A percentile compares a stretch with the other conserved stretches of the same genome.
phyloP scores from a whole-genome alignment of 2,113 vertebrate genomes.

The Hemiprocne comata region DNA sequence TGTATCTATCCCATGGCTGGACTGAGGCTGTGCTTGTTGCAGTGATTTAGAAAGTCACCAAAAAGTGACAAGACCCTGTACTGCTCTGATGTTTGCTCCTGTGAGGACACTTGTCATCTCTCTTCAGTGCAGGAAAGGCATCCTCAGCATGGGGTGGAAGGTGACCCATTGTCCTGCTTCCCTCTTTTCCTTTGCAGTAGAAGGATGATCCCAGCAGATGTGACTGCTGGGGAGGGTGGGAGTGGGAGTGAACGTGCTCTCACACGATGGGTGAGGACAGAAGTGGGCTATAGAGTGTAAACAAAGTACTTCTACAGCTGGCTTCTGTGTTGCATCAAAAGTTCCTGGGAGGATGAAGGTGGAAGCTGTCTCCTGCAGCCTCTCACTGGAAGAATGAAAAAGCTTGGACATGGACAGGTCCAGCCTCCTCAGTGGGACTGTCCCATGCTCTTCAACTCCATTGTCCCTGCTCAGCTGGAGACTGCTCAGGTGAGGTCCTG shows the following conservation, averaged over 20 bases:
- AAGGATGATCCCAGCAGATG: neutral
- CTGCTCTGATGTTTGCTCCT: neutral
- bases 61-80: neutral
- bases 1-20: neutral
- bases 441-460: neutral
- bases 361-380: neutral
- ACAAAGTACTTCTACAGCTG: neutral
- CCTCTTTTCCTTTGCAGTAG: neutral
- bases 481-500: neutral
- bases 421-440: neutral
- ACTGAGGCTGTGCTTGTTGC: neutral
- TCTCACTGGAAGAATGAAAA: neutral
- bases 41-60: neutral
- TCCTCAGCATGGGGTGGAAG: neutral
- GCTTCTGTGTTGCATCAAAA: neutral
- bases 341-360: neutral
- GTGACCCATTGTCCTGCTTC: rapidly evolving
- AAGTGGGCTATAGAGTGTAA: neutral
- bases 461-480: neutral
- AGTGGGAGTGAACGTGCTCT: neutral
- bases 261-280: neutral
- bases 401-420: neutral
- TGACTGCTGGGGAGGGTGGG: neutral
- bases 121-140: neutral
- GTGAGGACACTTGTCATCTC: neutral